Percentiles rank a stretch among this genome's conserved stretches.
phyloP scores from a whole-genome alignment of 2,888 invertebrate species.

The Epirrhoe alternata region DNA sequence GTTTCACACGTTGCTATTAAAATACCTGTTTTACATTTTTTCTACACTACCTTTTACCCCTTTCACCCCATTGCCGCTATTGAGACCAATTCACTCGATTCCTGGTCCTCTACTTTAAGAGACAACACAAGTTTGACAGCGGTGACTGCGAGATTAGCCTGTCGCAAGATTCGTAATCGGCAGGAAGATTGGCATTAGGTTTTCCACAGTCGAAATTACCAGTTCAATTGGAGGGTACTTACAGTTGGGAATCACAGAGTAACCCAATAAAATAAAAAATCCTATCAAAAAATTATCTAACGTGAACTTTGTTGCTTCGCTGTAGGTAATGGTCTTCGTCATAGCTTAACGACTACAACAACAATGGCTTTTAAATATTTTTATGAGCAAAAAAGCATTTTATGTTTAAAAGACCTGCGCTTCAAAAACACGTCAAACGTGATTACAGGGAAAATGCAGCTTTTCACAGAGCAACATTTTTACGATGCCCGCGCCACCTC shows the following conservation, averaged over 20 bases:
- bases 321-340: too few relatives aligned
- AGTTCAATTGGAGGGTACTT: neutral
- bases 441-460: neutral
- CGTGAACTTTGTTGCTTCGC: too few relatives aligned
- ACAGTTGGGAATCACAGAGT: too few relatives aligned
- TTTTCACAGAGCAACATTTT: neutral
- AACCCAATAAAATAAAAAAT: too few relatives aligned
- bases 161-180: too few relatives aligned
- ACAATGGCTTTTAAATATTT: too few relatives aligned
- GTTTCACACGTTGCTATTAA: constrained; percentile 10
- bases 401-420: too few relatives aligned
- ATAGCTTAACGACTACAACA: too few relatives aligned
- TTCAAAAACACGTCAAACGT: neutral
- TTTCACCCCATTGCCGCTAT: constrained; percentile 33
- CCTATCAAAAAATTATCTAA: too few relatives aligned
- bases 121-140: too few relatives aligned
- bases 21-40: constrained; percentile 7
- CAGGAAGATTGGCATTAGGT: constrained; percentile 28
- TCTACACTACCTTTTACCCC: constrained; percentile 18
- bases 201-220: constrained; percentile 7
- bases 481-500: neutral
- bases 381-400: too few relatives aligned
- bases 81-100: constrained; percentile 34
- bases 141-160: too few relatives aligned
- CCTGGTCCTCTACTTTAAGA: constrained; percentile 12